Base-by-base conservation (phyloP, 2,797 vertebrate species). In the Pseudochromis fuscus region DNA sequence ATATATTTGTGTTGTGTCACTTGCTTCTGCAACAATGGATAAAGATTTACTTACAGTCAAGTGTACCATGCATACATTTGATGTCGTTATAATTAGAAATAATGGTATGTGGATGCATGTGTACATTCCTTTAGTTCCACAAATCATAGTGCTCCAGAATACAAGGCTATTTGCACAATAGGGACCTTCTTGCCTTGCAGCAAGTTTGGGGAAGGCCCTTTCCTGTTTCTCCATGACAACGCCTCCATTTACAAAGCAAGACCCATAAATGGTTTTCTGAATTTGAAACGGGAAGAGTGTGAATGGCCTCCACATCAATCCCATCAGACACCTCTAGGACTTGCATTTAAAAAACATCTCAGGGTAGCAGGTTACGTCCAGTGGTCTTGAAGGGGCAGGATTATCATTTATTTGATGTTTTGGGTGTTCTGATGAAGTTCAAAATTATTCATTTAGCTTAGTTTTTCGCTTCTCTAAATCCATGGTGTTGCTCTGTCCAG, bases 151-250 rank as follows among this genome's bases (percentile, higher is more conserved):
- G 21, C 66, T 72, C 24, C 24, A 59, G 7, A 33, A 53, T 25
- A 49, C 28, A 40, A 44, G 2, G 15, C 13, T 53, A 3, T 50
- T 71, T 31, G 49, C 24, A 66, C 59, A 84, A 65, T 62, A 48
- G 61, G 1, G 15, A 25, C 23, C 21, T 68, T 58, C 15, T 25
- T 57, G 21, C 5, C 55, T 35, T 70, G 49, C 15, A 62, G 46
- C 12, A 44, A 49, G 18, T 78, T 52, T 46, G 8, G 10, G 37
- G 31, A 80, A 70, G 57, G 23, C 37, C 40, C 7, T 69, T 88
- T 89, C 73, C 79, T 78, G 77, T 75, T 80, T 59, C 31, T 42
- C 27, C 33, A 64, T 24, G 9, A 85, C 62, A 72, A 58, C 77
- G 40, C 9, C 16, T 11, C 13, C 11, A 28, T 30, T 24, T 52